A percentile compares a stretch with the other conserved stretches of the same genome.
Evolutionary conservation across 2,113 vertebrate genomes (phyloP).

Genomic region (Rhodinocichla rosea): DNA sequence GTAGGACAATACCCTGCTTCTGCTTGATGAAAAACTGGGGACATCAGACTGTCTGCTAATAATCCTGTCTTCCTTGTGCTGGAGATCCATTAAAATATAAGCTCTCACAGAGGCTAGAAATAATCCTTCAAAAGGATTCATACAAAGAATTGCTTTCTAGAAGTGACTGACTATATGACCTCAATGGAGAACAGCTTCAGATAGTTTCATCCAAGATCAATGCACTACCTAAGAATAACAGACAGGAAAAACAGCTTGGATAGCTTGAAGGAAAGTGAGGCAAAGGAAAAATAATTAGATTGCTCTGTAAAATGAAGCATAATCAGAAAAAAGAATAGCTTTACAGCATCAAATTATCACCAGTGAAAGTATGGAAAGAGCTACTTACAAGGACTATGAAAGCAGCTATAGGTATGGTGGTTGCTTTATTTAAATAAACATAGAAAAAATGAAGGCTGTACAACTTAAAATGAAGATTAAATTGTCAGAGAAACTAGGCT

Average conservation of each 20-base stretch:
- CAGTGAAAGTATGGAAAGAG: not conserved
- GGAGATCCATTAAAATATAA: not conserved
- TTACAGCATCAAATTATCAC: not conserved
- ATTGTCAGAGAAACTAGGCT: not conserved
- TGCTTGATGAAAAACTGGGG: not conserved
- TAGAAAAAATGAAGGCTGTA: not conserved
- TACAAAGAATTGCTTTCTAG: not conserved
- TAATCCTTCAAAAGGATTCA: not conserved
- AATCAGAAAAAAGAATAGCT: not conserved
- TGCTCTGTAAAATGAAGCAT: not conserved
- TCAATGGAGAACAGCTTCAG: not conserved
- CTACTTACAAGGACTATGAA: not conserved
- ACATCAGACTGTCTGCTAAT: not conserved
- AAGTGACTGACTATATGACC: not conserved
- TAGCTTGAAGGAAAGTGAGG: not conserved
- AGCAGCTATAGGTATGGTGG: not conserved
- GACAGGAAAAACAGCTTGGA: not conserved
- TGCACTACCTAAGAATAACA: not conserved
- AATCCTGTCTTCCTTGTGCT: not conserved
- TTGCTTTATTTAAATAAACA: not conserved
- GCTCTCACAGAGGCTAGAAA: not conserved
- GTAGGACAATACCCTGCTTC: not conserved
- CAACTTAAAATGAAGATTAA: not conserved
- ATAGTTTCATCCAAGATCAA: not conserved
- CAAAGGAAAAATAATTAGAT: not conserved